Conservation (phyloP, 1,140 invertebrate genomes). For the Drosophila arizonae region DNA sequence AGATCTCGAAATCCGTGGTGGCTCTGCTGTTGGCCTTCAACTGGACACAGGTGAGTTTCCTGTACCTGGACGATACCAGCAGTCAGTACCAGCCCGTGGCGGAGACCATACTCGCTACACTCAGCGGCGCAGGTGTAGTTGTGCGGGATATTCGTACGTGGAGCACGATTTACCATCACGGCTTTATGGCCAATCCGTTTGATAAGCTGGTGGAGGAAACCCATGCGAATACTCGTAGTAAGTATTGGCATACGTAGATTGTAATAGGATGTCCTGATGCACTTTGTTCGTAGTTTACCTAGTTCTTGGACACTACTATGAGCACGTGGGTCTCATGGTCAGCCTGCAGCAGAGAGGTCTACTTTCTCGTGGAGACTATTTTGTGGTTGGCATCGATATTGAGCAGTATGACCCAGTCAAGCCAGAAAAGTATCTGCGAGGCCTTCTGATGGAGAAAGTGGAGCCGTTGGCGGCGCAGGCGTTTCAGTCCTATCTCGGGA, state of each 20-base stretch:
- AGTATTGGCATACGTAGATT: slow-evolving; percentile 79
- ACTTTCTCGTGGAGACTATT: slow-evolving; percentile 89
- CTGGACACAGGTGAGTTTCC: slow-evolving; percentile 89
- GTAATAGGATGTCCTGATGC: not conserved
- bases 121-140: slow-evolving; percentile 87
- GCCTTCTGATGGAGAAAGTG: slow-evolving; percentile 87
- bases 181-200: slow-evolving; percentile 91
- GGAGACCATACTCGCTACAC: slow-evolving; percentile 87
- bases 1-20: slow-evolving; percentile 94
- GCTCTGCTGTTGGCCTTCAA: slow-evolving; percentile 90
- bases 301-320: slow-evolving; percentile 93
- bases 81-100: slow-evolving; percentile 89
- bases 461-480: slow-evolving; percentile 81
- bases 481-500: slow-evolving; percentile 89
- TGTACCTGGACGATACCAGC: slow-evolving; percentile 88
- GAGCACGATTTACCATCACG: slow-evolving; percentile 90
- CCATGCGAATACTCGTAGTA: slow-evolving; percentile 91
- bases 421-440: slow-evolving; percentile 90
- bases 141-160: slow-evolving; percentile 87
- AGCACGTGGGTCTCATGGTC: slow-evolving; percentile 92
- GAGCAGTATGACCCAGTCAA: slow-evolving; percentile 91
- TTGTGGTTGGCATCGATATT: slow-evolving; percentile 87
- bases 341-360: slow-evolving; percentile 92
- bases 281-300: slow-evolving; percentile 90
- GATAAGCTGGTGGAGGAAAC: slow-evolving; percentile 89